A percentile compares a stretch with the other conserved stretches of the same genome.
These are phyloP conservation scores for Pachycephus smyrnensis DNA, from an alignment of 2,888 invertebrate species.

Conservation along the genomic window DNA sequence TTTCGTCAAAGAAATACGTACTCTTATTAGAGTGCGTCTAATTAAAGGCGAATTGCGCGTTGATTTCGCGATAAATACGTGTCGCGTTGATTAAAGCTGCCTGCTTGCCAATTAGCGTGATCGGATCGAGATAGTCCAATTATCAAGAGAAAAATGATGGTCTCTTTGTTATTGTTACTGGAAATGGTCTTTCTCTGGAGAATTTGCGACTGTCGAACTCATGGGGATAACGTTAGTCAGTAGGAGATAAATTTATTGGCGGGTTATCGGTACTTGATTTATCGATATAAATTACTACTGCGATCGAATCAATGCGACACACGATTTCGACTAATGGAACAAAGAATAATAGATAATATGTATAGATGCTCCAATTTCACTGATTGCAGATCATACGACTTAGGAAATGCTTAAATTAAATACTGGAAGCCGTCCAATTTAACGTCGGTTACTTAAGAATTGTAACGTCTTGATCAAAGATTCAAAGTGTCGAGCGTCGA, in stretches of 20 bases:
- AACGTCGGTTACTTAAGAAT: background rate
- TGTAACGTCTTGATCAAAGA: background rate
- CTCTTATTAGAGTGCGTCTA: too few species aligned
- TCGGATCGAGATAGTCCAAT: too few species aligned
- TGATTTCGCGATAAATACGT: background rate
- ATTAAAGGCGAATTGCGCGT: background rate
- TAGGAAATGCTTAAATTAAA: background rate
- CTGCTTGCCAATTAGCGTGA: too few species aligned
- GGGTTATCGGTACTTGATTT: background rate
- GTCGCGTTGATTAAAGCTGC: background rate
- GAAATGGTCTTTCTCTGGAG: too few species aligned
- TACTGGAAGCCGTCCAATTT: background rate
- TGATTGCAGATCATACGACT: background rate
- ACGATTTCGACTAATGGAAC: background rate
- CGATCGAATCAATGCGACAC: background rate
- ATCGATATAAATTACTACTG: background rate
- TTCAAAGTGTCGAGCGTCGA: background rate
- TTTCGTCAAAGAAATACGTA: background rate
- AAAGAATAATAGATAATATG: background rate
- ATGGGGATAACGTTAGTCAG: background rate
- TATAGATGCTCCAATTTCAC: background rate
- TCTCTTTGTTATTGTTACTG: too few species aligned
- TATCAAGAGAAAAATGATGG: too few species aligned
- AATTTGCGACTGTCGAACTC: background rate
- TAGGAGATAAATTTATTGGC: background rate